Evolutionary conservation across 1,140 invertebrate species (phyloP), one percentile per base, ranked within the genome.

Genomic region (Nymphalis io): DNA sequence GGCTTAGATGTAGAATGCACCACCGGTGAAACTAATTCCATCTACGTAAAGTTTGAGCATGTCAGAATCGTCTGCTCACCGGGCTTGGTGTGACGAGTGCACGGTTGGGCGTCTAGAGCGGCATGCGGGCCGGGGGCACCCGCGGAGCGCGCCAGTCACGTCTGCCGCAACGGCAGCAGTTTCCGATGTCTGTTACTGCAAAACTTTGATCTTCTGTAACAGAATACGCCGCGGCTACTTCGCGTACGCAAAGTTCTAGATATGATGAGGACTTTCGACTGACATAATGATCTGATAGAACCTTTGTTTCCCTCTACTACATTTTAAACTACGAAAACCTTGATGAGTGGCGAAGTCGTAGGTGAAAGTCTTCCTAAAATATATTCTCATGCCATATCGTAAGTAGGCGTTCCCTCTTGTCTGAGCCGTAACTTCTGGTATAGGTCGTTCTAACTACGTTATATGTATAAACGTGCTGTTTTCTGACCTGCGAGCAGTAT

Each of bases 131-230:
- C 85, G 83, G 61, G 75, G 69, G 76, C 75, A 69, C 88, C 82
- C 91, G 91, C 92, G 90, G 84, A 87, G 84, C 90, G 89, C 83
- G 89, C 88, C 91, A 95, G 95, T 97, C 96, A 97, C 96, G 96
- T 97, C 95, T 97, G 96, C 94, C 96, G 96, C 93, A 97, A 96
- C 89, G 96, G 96, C 93, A 97, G 96, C 90, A 97, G 94, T 94
- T 97, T 98, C 93, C 97, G 96, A 95, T 98, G 97, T 94, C 96
- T 96, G 94, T 97, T 97, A 94, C 96, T 97, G 93, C 95, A 96
- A 95, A 96, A 97, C 96, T 97, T 97, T 95, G 96, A 96, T 95
- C 95, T 96, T 96, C 96, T 97, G 93, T 80, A 89, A 91, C 79
- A 78, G 71, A 83, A 79, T 72, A 76, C 57, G 68, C 67, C 59